Evolutionary conservation across 2,113 vertebrate genomes (phyloP).

Genomic region (Callospermophilus lateralis): DNA sequence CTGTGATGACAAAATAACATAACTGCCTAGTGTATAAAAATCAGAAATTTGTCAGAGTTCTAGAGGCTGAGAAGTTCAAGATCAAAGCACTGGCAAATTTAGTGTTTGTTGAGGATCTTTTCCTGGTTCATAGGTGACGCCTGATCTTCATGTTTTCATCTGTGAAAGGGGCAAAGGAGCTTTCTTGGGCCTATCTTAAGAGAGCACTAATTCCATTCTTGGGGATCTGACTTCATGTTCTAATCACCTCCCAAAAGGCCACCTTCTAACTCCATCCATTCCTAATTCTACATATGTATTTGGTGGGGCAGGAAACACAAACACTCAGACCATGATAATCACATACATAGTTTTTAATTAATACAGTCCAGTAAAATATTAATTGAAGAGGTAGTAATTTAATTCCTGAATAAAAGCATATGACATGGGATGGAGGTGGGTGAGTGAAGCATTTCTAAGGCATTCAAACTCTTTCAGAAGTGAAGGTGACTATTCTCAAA

Average conservation of each 20-base stretch:
- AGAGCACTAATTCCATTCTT: not conserved
- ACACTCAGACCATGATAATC: not conserved
- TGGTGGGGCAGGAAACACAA: not conserved
- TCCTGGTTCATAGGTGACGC: not conserved
- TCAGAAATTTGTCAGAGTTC: not conserved
- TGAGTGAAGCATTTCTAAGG: not conserved
- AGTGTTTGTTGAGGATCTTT: not conserved
- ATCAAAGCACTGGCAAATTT: not conserved
- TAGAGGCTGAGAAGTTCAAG: not conserved
- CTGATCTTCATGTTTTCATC: not conserved
- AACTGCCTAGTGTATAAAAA: not conserved
- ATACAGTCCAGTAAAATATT: not conserved
- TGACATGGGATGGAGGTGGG: accelerated
- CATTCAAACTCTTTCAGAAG: not conserved
- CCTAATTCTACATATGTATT: not conserved
- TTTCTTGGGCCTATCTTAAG: not conserved
- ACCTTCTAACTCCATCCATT: not conserved
- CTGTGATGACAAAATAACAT: not conserved
- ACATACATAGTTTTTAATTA: not conserved
- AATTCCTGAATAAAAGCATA: not conserved
- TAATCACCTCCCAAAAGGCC: not conserved
- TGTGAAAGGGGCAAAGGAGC: not conserved
- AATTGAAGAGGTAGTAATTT: not conserved
- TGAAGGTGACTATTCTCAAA: not conserved
- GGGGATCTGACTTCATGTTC: not conserved